Conservation (phyloP, 2,797 vertebrate genomes). For the Peromyscus nudipes region DNA sequence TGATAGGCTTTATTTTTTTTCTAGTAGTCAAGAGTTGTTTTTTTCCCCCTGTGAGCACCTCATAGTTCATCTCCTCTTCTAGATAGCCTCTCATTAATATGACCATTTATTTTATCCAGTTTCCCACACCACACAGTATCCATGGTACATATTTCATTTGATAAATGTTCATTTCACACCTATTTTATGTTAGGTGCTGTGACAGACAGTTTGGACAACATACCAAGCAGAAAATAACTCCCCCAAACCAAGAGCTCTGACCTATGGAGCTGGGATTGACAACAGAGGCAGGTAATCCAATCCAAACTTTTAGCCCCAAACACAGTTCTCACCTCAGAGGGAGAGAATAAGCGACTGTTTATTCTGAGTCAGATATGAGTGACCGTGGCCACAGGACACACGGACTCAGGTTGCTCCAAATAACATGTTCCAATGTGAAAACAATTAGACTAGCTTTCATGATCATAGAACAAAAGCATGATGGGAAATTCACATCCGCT, state of each 20-base stretch:
- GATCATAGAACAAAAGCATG: background rate
- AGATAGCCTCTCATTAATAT: background rate
- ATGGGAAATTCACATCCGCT: background rate
- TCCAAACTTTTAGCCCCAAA: background rate
- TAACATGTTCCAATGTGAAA: background rate
- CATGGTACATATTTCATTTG: background rate
- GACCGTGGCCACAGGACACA: background rate
- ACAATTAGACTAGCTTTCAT: background rate
- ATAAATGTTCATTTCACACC: background rate
- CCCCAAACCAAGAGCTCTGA: background rate
- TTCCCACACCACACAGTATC: background rate
- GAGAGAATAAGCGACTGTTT: background rate
- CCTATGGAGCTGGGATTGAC: background rate
- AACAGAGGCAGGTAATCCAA: background rate
- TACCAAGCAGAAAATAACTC: background rate
- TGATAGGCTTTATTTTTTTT: background rate
- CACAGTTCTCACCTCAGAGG: background rate
- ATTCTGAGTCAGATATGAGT: background rate
- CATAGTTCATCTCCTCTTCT: background rate
- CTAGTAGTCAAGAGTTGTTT: background rate
- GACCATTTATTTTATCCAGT: background rate
- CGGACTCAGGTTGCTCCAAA: background rate
- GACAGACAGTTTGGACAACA: constrained; percentile 3
- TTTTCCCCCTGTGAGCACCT: background rate
- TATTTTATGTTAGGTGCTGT: background rate